A percentile compares a stretch with the other conserved stretches of the same genome.
These are phyloP conservation scores for Orussus abietinus DNA, from an alignment of 1,140 invertebrate species.

Conservation along the genomic window DNA sequence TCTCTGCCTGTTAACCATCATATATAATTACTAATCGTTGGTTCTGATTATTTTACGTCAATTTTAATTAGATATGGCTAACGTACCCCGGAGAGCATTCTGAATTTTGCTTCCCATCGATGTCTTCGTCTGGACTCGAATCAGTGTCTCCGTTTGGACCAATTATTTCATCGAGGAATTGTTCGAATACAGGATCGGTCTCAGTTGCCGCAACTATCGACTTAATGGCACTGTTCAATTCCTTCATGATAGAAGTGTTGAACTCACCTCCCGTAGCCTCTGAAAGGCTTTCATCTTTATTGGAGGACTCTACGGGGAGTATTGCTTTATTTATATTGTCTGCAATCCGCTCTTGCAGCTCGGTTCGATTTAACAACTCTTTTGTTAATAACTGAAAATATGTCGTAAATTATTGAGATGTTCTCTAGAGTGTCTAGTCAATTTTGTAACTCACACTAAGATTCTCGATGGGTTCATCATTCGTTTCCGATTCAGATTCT, in stretches of 20 bases:
- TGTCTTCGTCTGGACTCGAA: slow-evolving; percentile 39
- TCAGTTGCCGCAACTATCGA: slow-evolving; percentile 46
- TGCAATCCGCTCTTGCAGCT: slow-evolving; percentile 52
- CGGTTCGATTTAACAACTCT: slow-evolving; percentile 45
- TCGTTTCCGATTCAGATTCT: slow-evolving; percentile 33
- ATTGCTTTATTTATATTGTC: slow-evolving; percentile 54
- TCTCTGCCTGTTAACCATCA: no score
- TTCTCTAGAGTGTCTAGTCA: slow-evolving; percentile 2
- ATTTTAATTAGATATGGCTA: no score
- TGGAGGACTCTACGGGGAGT: slow-evolving; percentile 25
- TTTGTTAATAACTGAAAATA: slow-evolving; percentile 40
- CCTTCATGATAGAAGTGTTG: slow-evolving; percentile 43
- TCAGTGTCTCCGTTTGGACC: slow-evolving; percentile 34
- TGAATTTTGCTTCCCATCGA: slow-evolving; percentile 18
- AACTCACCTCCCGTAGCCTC: slow-evolving; percentile 26
- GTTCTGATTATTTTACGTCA: no score
- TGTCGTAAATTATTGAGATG: slow-evolving; percentile 7
- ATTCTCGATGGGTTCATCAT: slow-evolving; percentile 45
- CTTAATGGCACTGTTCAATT: slow-evolving; percentile 46
- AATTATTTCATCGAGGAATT: slow-evolving; percentile 47
- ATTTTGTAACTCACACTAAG: slow-evolving; percentile 37
- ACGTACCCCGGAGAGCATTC: no score
- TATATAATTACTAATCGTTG: no score
- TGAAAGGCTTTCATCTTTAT: slow-evolving; percentile 28
- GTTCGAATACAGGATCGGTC: slow-evolving; percentile 50